Base-by-base conservation (phyloP, 2,113 vertebrate species). In the Synchiropus splendidus region DNA sequence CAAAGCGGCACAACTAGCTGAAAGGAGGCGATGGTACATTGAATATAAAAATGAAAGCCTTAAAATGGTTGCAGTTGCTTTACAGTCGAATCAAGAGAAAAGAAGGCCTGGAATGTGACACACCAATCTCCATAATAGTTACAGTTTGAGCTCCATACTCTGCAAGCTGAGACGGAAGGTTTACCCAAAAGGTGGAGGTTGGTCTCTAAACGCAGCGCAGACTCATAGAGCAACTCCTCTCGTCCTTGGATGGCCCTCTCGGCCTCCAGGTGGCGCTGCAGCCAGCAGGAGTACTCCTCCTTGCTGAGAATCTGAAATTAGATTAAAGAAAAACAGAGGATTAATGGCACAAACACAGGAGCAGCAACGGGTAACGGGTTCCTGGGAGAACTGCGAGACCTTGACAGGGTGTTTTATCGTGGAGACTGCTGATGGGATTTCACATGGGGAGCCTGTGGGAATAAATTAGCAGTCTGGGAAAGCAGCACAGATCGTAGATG, bases 161-260 rank as follows among this genome's bases (percentile, higher is more conserved):
- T 27, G 8, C 4, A 4, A 27, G 21, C 8, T 27, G 21, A 27
- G 21, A 27, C 4, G 3, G 31, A 9, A 4, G n/a, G 6, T 6
- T 82, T 81, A 99, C 95, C 94, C 56, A 99, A 67, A 37, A 99
- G 86, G 33, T 96, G 92, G 14, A 99, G 85, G 74, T 94, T 88
- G 0, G 89, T 97, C 75, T 97, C 93, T 73, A 98, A 76, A 15
- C 83, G 78, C 17, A 88, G 67, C 1, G 94, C 94, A 4, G 93
- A 99, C 64, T 95, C 86, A 59, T 89, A 96, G 21, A 99, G 85
- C 41, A 92, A 82, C 65, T 97, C 89, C 58, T 98, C 92, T 0
- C 93, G 77, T 30, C 90, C 89, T 63, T 98, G 92, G 74, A 92
- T 72, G 27, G 92, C 82, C 0, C 91, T 89, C 62, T 98, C 95